These are phyloP conservation scores for Noctuana brunneofusca DNA, from an alignment of 2,888 invertebrate genomes.

Conservation along the genomic window DNA sequence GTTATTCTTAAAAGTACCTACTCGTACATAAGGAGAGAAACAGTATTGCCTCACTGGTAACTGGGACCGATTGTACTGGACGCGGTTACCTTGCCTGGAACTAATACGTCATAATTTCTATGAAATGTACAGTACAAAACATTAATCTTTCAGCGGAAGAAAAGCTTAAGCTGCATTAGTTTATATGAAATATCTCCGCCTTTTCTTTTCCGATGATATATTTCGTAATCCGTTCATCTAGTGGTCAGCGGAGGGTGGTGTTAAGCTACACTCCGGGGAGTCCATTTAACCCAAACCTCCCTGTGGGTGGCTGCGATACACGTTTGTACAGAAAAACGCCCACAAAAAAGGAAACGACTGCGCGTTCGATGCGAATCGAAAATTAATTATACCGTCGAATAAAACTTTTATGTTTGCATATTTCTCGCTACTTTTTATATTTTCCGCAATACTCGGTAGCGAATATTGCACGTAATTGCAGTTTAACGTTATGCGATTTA, in stretches of 20 bases:
- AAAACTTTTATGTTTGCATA: constrained; percentile 36
- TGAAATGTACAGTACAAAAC: neutral
- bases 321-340: constrained; percentile 68
- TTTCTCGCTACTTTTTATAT: constrained; percentile 27
- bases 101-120: neutral
- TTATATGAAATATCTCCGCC: constrained; percentile 21
- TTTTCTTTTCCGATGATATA: constrained; percentile 54
- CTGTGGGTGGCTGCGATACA: constrained; percentile 50
- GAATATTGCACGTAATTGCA: constrained; percentile 27
- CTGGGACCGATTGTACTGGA: no score
- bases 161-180: constrained; percentile 25
- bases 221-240: constrained; percentile 74
- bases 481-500: constrained; percentile 17
- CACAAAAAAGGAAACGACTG: constrained; percentile 60
- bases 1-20: no score
- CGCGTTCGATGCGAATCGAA: constrained; percentile 69
- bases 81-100: no score
- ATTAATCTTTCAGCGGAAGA: constrained; percentile 36
- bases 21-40: no score
- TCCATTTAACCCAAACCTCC: constrained; percentile 58
- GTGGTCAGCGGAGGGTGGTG: constrained; percentile 58
- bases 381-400: constrained; percentile 72
- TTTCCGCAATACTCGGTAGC: constrained; percentile 14
- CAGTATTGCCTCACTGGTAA: no score
- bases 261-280: constrained; percentile 52